A percentile compares a stretch with the other conserved stretches of the same genome.
Evolutionary conservation across 2,888 invertebrate genomes (phyloP).

Genomic region (Eilema caniola): DNA sequence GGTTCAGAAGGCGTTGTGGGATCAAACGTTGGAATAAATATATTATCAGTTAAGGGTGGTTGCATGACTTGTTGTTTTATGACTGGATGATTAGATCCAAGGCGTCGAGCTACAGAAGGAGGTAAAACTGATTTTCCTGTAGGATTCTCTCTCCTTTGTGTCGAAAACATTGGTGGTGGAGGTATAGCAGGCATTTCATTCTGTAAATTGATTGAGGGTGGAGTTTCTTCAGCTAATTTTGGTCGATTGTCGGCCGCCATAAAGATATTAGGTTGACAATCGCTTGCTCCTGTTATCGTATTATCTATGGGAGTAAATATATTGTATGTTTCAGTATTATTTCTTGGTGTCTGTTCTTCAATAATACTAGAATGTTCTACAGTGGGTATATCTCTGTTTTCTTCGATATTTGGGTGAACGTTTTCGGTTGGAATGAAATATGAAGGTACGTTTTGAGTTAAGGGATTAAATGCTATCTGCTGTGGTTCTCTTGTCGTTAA

Average conservation of each 20-base stretch:
- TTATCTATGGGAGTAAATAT: constrained; percentile 38
- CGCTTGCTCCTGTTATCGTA: constrained; percentile 17
- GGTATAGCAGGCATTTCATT: constrained; percentile 62
- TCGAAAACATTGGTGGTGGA: constrained; percentile 80
- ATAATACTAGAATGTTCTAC: constrained; percentile 19
- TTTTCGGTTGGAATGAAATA: constrained; percentile 46
- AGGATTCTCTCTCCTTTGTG: constrained; percentile 59
- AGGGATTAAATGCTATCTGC: constrained; percentile 42
- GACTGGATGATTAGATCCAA: constrained; percentile 70
- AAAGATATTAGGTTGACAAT: constrained; percentile 24
- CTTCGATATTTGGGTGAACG: constrained; percentile 5
- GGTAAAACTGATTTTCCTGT: constrained; percentile 71
- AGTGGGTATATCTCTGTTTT: constrained; percentile 17
- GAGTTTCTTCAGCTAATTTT: constrained; percentile 28
- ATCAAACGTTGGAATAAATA: constrained; percentile 68
- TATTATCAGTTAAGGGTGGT: constrained; percentile 58
- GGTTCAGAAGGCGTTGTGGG: constrained; percentile 2
- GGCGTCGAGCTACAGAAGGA: constrained; percentile 78
- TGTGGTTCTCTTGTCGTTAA: constrained; percentile 82
- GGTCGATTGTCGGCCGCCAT: constrained; percentile 22
- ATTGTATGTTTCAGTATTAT: constrained; percentile 38
- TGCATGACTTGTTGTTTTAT: constrained; percentile 63
- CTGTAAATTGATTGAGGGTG: constrained; percentile 27
- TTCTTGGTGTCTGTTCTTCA: constrained; percentile 25
- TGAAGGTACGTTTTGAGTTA: constrained; percentile 42